These are phyloP conservation scores for Prolemur simus DNA, from an alignment of 2,113 vertebrate genomes.

Conservation along the genomic window DNA sequence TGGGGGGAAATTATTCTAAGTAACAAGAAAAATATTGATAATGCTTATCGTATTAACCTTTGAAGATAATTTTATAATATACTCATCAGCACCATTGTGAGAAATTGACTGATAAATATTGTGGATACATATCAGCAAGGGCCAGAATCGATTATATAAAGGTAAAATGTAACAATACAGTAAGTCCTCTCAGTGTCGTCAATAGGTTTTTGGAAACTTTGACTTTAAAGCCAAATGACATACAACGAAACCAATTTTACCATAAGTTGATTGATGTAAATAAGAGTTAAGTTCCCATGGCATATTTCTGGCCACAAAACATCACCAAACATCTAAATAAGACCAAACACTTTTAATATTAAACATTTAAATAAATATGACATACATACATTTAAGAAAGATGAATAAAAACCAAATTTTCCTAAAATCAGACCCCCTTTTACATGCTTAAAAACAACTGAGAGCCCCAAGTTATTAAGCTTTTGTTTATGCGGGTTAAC, in stretches of 20 bases:
- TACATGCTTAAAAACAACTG: neutral
- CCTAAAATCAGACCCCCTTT: neutral
- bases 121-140: neutral
- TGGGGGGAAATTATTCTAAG: neutral
- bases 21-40: neutral
- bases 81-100: neutral
- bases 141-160: neutral
- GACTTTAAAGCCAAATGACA: neutral
- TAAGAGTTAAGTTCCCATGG: neutral
- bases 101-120: neutral
- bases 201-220: neutral
- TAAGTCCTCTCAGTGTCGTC: neutral
- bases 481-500: neutral
- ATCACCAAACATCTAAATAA: neutral
- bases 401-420: neutral
- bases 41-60: neutral
- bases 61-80: neutral
- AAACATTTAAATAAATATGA: neutral
- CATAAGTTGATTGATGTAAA: neutral
- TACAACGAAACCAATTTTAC: neutral
- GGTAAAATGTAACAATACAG: neutral
- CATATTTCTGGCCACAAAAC: neutral
- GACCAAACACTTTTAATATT: neutral
- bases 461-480: neutral
- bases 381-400: neutral